Evolutionary conservation across 1,140 invertebrate genomes (phyloP), one percentile per base, ranked within the genome.

Genomic region (Drosophila persimilis): DNA sequence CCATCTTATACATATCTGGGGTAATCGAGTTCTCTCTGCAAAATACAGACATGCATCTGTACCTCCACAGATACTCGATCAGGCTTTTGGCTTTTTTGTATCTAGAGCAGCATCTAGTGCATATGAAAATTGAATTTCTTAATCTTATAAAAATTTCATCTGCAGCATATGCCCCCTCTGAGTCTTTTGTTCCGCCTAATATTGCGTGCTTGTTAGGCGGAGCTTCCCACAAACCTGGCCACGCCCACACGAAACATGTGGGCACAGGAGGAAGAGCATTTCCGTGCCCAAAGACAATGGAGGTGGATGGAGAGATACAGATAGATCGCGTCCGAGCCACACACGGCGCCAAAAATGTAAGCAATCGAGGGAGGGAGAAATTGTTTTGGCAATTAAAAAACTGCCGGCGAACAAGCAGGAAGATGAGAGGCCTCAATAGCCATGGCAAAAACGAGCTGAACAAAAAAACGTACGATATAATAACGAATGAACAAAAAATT

Each of bases 301-400:
- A 61, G 43, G 61, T 46, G 39, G 22, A 43, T 5, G 24, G 9
- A 9, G 29, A 31, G 55, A 50, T 51, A 24, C 20, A 48, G 11
- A 52, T 20, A 44, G 13, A 56, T 43, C 41, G 41, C 24, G 22
- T 46, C 17, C 47, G 41, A 66, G 45, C 76, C 77, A 72, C 77
- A 80, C 71, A 79, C 60, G 76, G 66, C 48, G 77, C 62, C 54
- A 58, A 52, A 55, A 73, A 56, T 67, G 65, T 76, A 75, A 72
- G 13, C 47, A 52, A 61, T 20, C 1, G 59, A 61, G 58, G 31
- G 46, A 7, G 47, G 1, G 48, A 17, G 11, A 73, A 77, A 77
- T 62, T 77, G 78, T 77, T 81, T 83, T 66, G 74, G 71, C 81
- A 86, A 85, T 86, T 85, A 85, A 85, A 85, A 85, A 77, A 64